Conservation (phyloP, 2,888 invertebrate species). For the Crossocerus cetratus region DNA sequence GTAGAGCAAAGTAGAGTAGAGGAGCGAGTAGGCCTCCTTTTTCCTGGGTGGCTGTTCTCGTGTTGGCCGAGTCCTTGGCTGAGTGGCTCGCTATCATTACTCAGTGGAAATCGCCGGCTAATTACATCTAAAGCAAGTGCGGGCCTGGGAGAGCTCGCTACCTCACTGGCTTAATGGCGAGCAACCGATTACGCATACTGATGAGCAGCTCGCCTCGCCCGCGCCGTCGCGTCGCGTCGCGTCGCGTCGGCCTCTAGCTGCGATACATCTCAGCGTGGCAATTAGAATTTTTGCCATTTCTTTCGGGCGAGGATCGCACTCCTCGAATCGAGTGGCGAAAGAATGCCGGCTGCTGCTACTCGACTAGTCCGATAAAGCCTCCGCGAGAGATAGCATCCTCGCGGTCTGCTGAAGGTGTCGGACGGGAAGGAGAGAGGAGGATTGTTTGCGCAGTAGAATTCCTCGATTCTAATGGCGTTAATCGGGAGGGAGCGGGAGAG, state of each 20-base stretch:
- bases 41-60: neutral
- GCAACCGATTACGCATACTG: constrained; percentile 67
- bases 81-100: constrained; percentile 47
- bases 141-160: constrained; percentile 18
- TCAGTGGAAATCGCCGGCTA: constrained; percentile 65
- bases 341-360: neutral
- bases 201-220: constrained; percentile 53
- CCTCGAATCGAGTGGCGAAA: neutral
- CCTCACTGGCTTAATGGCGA: constrained; percentile 59
- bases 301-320: constrained; percentile 35
- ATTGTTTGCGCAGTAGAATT: constrained; percentile 13
- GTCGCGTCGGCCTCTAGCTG: too few relatives aligned
- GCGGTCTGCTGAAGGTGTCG: too few relatives aligned
- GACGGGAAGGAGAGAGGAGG: constrained; percentile 3
- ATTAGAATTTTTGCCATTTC: constrained; percentile 54
- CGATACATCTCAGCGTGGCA: constrained; percentile 67
- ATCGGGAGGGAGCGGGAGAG: too few relatives aligned
- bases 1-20: too few relatives aligned
- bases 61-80: neutral
- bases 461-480: constrained; percentile 12
- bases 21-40: constrained; percentile 8
- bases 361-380: neutral
- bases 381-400: too few relatives aligned
- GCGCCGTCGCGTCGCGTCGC: too few relatives aligned
- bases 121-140: constrained; percentile 64